Base-by-base conservation (phyloP, 2,113 vertebrate genomes). In the Procavia capensis region DNA sequence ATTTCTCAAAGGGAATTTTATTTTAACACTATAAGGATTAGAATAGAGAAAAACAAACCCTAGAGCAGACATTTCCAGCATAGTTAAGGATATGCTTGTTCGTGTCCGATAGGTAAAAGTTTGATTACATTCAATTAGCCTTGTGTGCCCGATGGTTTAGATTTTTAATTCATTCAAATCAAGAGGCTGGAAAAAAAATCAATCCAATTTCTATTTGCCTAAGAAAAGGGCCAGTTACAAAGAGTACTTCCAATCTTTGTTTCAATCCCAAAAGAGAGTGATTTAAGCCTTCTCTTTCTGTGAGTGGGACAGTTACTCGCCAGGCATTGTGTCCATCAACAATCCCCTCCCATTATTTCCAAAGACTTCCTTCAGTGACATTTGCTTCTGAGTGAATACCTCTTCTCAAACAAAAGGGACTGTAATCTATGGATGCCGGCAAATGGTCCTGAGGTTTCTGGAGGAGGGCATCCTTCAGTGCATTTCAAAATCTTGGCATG, bases 141-240 rank as follows among this genome's bases (percentile, higher is more conserved):
- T 70, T 88, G 50, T 41, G 41, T 68, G 86, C 82, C 34, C 70
- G 93, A 8, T 72, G 82, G 13, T 22, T 91, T 92, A 11, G 20
- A 57, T 85, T 93, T 93, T 93, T 94, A 95, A 80, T 93, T 88
- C 80, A 78, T 31, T 96, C 16, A 78, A 59, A 70, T 14, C 11
- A 27, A 88, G 16, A 76, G 7, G 11, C n/a, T n/a, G 29, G 63
- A 68, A 87, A 72, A 24, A 36, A 72, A 72, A 72, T 4, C 19
- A 39, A 86, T n/a, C 20, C 4, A 79, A 10, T 68, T 93, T 81
- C 25, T 54, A 88, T 72, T 83, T 86, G 94, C 29, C 72, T 86
- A 85, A 85, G 80, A 31, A 85, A 83, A 86, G 20, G 36, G 64
- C 41, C 39, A 63, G 3, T 89, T 45, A 74, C 57, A 85, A 91